Percentiles rank a stretch among this genome's conserved stretches.
Evolutionary conservation across 92 coral and sea anemone species (phyloP).

Genomic region (Heliopora coerulea): DNA sequence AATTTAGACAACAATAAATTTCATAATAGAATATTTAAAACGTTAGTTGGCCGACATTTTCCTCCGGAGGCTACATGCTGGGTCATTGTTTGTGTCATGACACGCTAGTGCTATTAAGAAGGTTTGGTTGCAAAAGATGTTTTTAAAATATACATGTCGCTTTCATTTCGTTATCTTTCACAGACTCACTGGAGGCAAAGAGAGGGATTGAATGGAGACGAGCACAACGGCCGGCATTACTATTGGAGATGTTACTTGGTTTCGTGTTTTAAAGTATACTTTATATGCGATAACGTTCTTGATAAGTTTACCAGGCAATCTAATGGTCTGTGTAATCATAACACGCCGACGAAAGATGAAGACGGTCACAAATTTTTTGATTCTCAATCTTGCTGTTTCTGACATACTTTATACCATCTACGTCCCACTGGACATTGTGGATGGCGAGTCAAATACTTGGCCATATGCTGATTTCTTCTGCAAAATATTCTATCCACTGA

Average conservation of each 20-base stretch:
- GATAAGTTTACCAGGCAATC: constrained; percentile 66
- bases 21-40: too few species aligned
- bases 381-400: constrained; percentile 68
- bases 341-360: constrained; percentile 65
- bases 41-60: too few species aligned
- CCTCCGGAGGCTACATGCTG: too few species aligned
- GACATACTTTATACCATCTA: constrained; percentile 75
- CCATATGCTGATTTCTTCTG: constrained; percentile 72
- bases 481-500: constrained; percentile 71
- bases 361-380: constrained; percentile 73
- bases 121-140: too few species aligned
- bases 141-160: too few species aligned
- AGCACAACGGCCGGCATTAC: too few species aligned
- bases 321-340: constrained; percentile 67
- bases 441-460: constrained; percentile 70
- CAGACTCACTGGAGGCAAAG: too few species aligned
- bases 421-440: constrained; percentile 79
- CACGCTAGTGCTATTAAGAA: too few species aligned
- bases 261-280: constrained; percentile 59
- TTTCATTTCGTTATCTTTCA: too few species aligned
- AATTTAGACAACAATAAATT: too few species aligned
- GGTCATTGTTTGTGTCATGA: too few species aligned
- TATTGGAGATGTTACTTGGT: constrained; percentile 27
- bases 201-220: too few species aligned
- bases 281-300: constrained; percentile 67